Percentiles rank a stretch among this genome's conserved stretches.
These are phyloP conservation scores for Alouatta palliata DNA, from an alignment of 2,113 vertebrate genomes.

Conservation along the genomic window DNA sequence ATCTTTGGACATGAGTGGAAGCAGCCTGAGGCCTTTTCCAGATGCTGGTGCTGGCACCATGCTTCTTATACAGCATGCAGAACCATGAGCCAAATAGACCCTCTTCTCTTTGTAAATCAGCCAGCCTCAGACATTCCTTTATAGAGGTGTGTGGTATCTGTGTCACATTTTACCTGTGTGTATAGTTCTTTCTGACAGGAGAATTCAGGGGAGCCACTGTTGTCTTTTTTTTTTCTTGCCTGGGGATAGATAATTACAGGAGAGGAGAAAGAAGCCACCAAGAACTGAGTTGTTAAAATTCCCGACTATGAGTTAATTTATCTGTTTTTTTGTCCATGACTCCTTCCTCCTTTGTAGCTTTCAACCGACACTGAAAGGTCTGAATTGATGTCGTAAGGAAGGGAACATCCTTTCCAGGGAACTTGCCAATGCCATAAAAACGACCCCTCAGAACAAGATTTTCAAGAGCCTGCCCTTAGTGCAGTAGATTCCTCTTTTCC, in stretches of 20 bases:
- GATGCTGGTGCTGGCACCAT: too few relatives aligned
- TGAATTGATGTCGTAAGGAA: background rate
- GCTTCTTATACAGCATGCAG: too few relatives aligned
- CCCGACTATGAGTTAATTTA: background rate
- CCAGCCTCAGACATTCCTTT: background rate
- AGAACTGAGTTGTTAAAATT: background rate
- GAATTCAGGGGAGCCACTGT: background rate
- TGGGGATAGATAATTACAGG: background rate
- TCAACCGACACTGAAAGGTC: background rate
- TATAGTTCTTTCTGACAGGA: background rate
- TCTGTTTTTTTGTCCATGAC: background rate
- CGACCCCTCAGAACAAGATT: background rate
- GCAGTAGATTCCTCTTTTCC: background rate
- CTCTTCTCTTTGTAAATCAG: too few relatives aligned
- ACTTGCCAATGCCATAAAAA: background rate
- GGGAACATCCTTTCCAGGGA: background rate
- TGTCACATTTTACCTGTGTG: fast-evolving
- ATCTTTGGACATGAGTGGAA: too few relatives aligned
- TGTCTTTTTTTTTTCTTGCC: background rate
- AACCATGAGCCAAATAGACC: too few relatives aligned
- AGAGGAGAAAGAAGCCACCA: background rate
- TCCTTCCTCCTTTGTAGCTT: background rate
- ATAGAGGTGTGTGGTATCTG: fast-evolving
- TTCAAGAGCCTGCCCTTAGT: background rate
- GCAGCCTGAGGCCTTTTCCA: too few relatives aligned